Percentiles rank a stretch among this genome's conserved stretches.
Conservation (phyloP, 1,140 invertebrate genomes). For the Meteorus sp. region DNA sequence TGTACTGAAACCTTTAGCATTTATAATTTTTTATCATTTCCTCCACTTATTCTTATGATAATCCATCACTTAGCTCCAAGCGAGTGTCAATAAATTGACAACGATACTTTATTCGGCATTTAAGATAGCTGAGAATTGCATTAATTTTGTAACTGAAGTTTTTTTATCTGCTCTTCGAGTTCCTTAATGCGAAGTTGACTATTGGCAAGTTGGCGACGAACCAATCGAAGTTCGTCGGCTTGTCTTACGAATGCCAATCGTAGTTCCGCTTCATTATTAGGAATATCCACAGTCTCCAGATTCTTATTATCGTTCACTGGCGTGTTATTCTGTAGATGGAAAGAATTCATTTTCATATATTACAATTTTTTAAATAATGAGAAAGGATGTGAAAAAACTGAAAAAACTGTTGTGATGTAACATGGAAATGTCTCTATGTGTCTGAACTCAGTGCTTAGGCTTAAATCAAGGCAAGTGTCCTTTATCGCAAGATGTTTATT, state of each 20-base stretch:
- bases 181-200: slow-evolving; percentile 77
- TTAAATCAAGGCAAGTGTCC: too few species aligned
- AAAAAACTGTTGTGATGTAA: too few species aligned
- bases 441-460: too few species aligned
- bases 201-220: slow-evolving; percentile 73
- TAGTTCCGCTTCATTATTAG: slow-evolving; percentile 63
- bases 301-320: slow-evolving; percentile 50
- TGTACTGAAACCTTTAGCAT: slow-evolving; percentile 18
- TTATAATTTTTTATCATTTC: slow-evolving; percentile 14
- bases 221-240: slow-evolving; percentile 74
- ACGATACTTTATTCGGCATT: slow-evolving; percentile 8
- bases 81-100: slow-evolving; percentile 20
- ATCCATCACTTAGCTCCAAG: slow-evolving; percentile 22
- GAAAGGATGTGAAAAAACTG: too few species aligned
- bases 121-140: background rate
- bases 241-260: slow-evolving; percentile 74
- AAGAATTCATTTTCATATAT: slow-evolving; percentile 11
- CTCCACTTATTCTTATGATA: too few species aligned
- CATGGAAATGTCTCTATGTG: too few species aligned
- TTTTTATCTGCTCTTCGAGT: slow-evolving; percentile 72
- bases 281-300: slow-evolving; percentile 47
- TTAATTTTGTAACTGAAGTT: slow-evolving; percentile 54
- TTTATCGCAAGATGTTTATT: too few species aligned
- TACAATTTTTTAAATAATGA: background rate
- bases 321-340: slow-evolving; percentile 42